Evolutionary conservation across 2,113 vertebrate genomes (phyloP), one percentile per base, ranked within the genome.

Genomic region (Silurus meridionalis): DNA sequence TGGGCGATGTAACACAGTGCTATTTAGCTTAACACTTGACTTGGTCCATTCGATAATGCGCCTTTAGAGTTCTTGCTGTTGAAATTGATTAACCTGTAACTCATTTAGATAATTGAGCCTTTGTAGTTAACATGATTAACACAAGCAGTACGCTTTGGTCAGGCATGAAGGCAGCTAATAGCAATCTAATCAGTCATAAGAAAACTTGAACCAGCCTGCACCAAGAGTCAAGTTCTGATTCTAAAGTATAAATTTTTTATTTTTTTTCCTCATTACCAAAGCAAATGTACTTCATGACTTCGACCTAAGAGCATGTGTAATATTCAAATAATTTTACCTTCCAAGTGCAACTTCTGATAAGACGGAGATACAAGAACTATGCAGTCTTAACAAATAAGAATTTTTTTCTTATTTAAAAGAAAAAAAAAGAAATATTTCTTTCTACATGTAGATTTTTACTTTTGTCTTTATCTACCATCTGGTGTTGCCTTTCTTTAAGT

Each of bases 71-170:
- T 55, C 60, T 14, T 69, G 82, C 63, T 28, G 88, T 82, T 67
- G 79, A 28, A 86, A 82, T 87, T 90, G 90, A 92, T 93, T 92
- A 93, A 83, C 85, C n/a, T 79, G 87, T 93, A 92, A 93, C 90
- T 91, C 88, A 91, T 90, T 92, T 90, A 86, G 74, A 91, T 90
- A 87, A 91, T 89, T 85, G 80, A 25, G 75, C 81, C 83, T 84
- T 87, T 85, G 82, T 90, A 91, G 91, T 91, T 92, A 92, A 94
- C 93, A 69, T 88, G 90, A 92, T 92, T 91, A 60, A 81, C 88
- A 88, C 81, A 83, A 72, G 69, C 17, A 74, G 19, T 74, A 23
- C 11, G 48, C 72, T 75, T 75, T 48, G 21, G 17, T 46, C 55
- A 80, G 78, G n/a, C 83, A 55, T 80, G 21, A 80, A 52, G 48